Evolutionary conservation across 2,888 invertebrate genomes (phyloP), one percentile per base, ranked within the genome.

Genomic region (Strigamia crassipes): DNA sequence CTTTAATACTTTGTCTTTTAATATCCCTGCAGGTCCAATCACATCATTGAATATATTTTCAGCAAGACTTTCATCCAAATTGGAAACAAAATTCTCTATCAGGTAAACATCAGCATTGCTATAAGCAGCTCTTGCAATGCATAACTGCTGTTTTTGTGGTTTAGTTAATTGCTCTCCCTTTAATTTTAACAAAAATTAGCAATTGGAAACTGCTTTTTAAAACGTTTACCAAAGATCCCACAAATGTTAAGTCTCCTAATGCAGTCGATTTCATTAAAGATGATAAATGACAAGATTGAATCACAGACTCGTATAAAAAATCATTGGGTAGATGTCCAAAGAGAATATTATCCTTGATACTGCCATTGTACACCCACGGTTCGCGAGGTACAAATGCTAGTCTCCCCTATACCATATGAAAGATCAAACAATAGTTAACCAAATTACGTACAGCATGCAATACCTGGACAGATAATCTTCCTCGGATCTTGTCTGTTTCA

Each of bases 51-150:
- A 73, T 2, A 73, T 23, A 13, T 73, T 27, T 9, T 73, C 31
- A 12, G 31, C 73, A 31, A 73, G 73, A n/a, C 27, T 31, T 27
- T 31, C 13, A 13, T 31, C 31, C 31, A 73, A 31, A 12, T 31
- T 31, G 31, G 15, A 12, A 73, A 13, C 12, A 27, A 73, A 73
- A 13, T 73, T 73, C n/a, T 73, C 73, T 27, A 73, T 31, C n/a
- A 31, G 15, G 73, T 73, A 73, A 27, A 73, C 13, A n/a, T 73
- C 73, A 23, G 73, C 73, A 73, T 15, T 27, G 13, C 73, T 27
- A 12, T 73, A 73, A 73, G 73, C 73, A 73, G 73, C 73, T 73
- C 73, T 73, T 73, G 73, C 73, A 27, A 73, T 15, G n/a, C 73
- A 31, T n/a, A 73, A n/a, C n/a, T 27, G 73, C n/a, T 31, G 73